These are phyloP conservation scores for Panthera uncia DNA, from an alignment of 2,113 vertebrate genomes.

Conservation along the genomic window DNA sequence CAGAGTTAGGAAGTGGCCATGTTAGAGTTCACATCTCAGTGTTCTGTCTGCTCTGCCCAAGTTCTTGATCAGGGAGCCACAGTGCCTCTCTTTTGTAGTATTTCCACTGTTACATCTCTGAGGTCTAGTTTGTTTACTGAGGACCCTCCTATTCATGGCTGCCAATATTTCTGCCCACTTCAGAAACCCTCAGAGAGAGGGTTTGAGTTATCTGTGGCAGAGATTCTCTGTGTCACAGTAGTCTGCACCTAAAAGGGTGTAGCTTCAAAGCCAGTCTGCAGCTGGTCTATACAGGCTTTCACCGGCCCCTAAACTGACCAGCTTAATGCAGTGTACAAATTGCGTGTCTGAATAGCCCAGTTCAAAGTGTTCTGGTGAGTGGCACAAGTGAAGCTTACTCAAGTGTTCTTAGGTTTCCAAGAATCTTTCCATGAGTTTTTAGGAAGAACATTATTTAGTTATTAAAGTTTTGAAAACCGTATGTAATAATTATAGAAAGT, in stretches of 20 bases:
- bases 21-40: neutral
- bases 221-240: neutral
- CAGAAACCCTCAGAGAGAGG: neutral
- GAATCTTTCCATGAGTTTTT: neutral
- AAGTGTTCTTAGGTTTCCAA: neutral
- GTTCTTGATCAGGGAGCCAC: neutral
- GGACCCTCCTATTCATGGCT: neutral
- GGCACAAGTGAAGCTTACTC: neutral
- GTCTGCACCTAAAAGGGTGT: neutral
- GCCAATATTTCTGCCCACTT: neutral
- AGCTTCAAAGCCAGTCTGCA: neutral
- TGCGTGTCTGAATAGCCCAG: neutral
- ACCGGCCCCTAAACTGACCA: neutral
- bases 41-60: neutral
- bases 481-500: neutral
- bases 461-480: neutral
- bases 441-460: neutral
- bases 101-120: neutral
- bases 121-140: neutral
- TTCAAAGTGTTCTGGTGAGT: neutral
- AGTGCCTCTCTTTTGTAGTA: neutral
- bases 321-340: neutral
- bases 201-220: neutral
- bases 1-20: neutral
- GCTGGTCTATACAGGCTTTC: neutral